Conservation (phyloP, 2,888 invertebrate genomes). For the Nesidiocoris tenuis region DNA sequence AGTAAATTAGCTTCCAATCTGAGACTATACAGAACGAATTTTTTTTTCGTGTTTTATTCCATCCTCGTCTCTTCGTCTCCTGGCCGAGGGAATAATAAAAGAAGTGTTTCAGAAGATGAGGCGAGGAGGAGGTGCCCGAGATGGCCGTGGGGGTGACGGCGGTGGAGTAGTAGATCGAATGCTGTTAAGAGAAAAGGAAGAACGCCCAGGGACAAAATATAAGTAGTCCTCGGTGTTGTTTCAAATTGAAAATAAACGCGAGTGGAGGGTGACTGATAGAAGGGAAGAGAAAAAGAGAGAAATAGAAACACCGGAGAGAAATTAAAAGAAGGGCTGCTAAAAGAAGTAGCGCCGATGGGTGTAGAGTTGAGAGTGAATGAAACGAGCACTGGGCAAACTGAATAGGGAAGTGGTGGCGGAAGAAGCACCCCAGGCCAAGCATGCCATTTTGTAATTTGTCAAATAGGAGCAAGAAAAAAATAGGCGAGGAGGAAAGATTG, state of each 20-base stretch:
- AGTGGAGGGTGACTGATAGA: slow-evolving; percentile 21
- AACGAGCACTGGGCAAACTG: slow-evolving; percentile 30
- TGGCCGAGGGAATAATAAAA: slow-evolving; percentile 36
- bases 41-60: slow-evolving; percentile 34
- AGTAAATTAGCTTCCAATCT: slow-evolving; percentile 45
- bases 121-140: neutral
- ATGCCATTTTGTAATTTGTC: slow-evolving; percentile 48
- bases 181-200: slow-evolving; percentile 41
- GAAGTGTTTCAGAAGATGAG: slow-evolving; percentile 27
- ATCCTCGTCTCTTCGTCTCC: slow-evolving; percentile 16
- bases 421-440: slow-evolving; percentile 40
- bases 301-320: neutral
- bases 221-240: slow-evolving; percentile 44
- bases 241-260: slow-evolving; percentile 44
- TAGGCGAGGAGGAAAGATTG: slow-evolving; percentile 44
- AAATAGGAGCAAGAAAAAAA: slow-evolving; percentile 45
- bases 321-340: neutral
- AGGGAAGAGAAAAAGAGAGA: slow-evolving; percentile 5
- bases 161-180: slow-evolving; percentile 26
- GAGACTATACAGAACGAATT: slow-evolving; percentile 42
- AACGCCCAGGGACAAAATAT: slow-evolving; percentile 44
- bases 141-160: neutral
- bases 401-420: slow-evolving; percentile 11
- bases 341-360: neutral
- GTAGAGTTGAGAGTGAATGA: slow-evolving; percentile 18